phyloP scores from a whole-genome alignment of 2,113 vertebrate genomes.

The Bostrychus sinensis region DNA sequence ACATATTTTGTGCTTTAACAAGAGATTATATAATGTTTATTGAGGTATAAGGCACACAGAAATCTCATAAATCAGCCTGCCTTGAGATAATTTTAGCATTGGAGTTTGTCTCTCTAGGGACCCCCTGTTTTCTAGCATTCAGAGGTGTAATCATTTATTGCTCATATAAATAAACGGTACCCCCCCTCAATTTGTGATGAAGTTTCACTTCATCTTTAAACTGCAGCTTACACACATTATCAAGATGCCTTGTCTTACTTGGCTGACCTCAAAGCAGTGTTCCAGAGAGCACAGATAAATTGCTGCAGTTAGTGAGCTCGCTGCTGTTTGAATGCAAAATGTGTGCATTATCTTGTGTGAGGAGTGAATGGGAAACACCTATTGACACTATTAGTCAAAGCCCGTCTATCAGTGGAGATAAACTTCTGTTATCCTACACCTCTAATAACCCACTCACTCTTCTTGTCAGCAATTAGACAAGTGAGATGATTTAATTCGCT shows the following conservation, averaged over 20 bases:
- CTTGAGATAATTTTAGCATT: slow-evolving; percentile 15
- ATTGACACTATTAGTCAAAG: slow-evolving; percentile 47
- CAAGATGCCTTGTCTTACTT: slow-evolving; percentile 48
- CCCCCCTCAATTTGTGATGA: slow-evolving; percentile 16
- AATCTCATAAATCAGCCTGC: slow-evolving; percentile 22
- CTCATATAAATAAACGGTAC: slow-evolving; percentile 33
- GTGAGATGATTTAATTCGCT: slow-evolving; percentile 65
- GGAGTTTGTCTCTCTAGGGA: slow-evolving; percentile 9
- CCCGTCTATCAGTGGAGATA: slow-evolving; percentile 44
- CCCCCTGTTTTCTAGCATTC: not conserved
- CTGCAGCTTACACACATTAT: slow-evolving; percentile 40
- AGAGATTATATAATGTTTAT: slow-evolving; percentile 16
- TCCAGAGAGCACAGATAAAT: slow-evolving; percentile 56
- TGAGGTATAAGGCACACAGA: slow-evolving; percentile 15
- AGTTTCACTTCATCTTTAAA: slow-evolving; percentile 29
- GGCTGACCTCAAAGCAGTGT: slow-evolving; percentile 51
- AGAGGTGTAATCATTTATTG: slow-evolving; percentile 14
- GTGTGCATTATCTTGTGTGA: slow-evolving; percentile 20
- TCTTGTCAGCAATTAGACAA: slow-evolving; percentile 64
- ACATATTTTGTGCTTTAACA: slow-evolving; percentile 13
- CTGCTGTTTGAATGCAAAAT: slow-evolving; percentile 58
- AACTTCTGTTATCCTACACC: slow-evolving; percentile 31
- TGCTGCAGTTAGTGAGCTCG: slow-evolving; percentile 51
- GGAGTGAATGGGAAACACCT: slow-evolving; percentile 24
- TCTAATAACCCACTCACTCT: slow-evolving; percentile 26